phyloP scores from a whole-genome alignment of 2,888 invertebrate genomes.

The Thera obeliscata region DNA sequence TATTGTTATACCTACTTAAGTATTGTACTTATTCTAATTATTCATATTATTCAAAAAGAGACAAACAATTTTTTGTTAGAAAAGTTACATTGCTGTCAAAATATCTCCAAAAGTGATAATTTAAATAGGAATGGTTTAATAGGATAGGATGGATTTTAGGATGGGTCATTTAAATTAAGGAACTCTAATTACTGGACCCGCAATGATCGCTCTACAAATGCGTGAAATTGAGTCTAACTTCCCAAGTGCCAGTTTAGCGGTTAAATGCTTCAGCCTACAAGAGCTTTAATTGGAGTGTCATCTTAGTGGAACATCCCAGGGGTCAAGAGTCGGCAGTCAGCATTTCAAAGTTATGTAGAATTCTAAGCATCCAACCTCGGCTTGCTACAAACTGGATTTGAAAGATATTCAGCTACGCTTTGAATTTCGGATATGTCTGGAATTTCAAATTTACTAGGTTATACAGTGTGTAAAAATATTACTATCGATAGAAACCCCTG shows the following conservation, averaged over 20 bases:
- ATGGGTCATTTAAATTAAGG: slow-evolving; percentile 26
- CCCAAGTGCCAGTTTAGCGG: slow-evolving; percentile 16
- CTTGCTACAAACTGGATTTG: background rate
- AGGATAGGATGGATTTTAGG: too few relatives aligned
- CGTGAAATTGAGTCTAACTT: slow-evolving; percentile 26
- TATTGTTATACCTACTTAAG: background rate
- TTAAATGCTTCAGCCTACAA: slow-evolving; percentile 28
- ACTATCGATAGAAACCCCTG: background rate
- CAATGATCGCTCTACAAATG: slow-evolving; percentile 18
- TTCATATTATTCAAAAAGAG: too few relatives aligned
- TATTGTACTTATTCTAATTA: background rate
- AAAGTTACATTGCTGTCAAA: too few relatives aligned
- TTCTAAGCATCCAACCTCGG: slow-evolving; percentile 9
- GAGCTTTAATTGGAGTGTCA: slow-evolving; percentile 24
- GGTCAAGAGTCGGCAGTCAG: slow-evolving; percentile 13
- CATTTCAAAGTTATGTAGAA: slow-evolving; percentile 5
- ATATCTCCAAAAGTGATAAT: too few relatives aligned
- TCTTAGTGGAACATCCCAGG: slow-evolving; percentile 10
- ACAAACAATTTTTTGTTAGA: too few relatives aligned
- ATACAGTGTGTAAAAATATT: background rate
- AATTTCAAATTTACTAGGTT: background rate
- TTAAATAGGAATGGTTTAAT: too few relatives aligned
- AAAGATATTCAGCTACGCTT: slow-evolving; percentile 6
- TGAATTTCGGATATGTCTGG: slow-evolving; percentile 8
- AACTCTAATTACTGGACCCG: slow-evolving; percentile 26